Evolutionary conservation across 2,888 invertebrate species (phyloP).

Genomic region (Cosmopolites sordidus): DNA sequence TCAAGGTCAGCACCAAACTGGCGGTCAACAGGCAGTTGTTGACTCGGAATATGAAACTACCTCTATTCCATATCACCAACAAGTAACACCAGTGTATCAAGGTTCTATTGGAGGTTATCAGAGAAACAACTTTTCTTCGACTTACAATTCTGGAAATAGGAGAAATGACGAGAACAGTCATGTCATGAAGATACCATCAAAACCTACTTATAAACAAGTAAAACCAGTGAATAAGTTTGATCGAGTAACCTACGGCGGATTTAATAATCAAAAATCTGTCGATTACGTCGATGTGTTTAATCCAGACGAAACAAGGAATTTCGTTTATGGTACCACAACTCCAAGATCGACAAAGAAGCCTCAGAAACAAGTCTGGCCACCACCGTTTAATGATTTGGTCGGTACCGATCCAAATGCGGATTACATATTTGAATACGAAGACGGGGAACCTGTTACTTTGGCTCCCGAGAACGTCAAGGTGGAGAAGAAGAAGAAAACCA

Average conservation of each 20-base stretch:
- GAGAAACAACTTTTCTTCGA: not conserved
- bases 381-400: constrained; percentile 33
- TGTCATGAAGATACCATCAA: constrained; percentile 14
- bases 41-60: too few species aligned
- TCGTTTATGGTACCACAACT: constrained; percentile 27
- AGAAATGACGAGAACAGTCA: not conserved
- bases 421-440: constrained; percentile 43
- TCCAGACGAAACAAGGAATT: constrained; percentile 22
- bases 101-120: too few species aligned
- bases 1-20: too few species aligned
- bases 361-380: constrained; percentile 33
- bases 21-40: too few species aligned
- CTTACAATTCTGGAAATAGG: not conserved
- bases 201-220: not conserved
- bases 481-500: constrained; percentile 21
- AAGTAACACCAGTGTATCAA: too few species aligned
- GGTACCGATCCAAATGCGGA: constrained; percentile 41
- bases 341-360: constrained; percentile 16
- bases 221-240: constrained; percentile 18
- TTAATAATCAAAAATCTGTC: constrained; percentile 17
- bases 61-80: too few species aligned
- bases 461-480: constrained; percentile 32
- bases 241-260: constrained; percentile 14
- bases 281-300: constrained; percentile 33
- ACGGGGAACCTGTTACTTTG: constrained; percentile 35